Conservation (phyloP, 2,797 vertebrate species). For the Lycodopsis pacificus region DNA sequence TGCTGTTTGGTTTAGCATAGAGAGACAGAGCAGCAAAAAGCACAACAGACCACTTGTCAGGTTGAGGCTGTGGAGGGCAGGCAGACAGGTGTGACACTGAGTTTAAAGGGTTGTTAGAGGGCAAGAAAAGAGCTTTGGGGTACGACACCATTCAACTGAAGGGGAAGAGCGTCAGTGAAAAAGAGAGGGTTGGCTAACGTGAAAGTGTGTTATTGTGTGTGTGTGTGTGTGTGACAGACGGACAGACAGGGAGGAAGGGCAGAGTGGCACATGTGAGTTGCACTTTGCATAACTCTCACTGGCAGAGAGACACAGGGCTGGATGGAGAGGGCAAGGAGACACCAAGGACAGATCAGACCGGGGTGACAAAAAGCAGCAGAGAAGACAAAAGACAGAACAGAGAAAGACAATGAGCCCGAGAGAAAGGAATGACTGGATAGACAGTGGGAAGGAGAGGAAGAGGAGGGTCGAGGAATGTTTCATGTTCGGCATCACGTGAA, state of each 20-base stretch:
- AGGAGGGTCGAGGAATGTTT: not conserved
- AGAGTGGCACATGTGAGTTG: conserved; percentile 39
- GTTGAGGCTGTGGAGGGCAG: not conserved
- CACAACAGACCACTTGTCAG: conserved; percentile 25
- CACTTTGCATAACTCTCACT: conserved; percentile 45
- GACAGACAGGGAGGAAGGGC: not conserved
- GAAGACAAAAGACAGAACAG: not conserved
- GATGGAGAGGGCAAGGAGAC: conserved; percentile 21
- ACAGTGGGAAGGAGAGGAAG: not conserved
- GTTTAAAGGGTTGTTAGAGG: conserved; percentile 32
- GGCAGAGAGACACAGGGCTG: conserved; percentile 17
- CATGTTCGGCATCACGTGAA: not conserved
- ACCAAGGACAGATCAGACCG: conserved; percentile 16
- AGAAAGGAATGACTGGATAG: not conserved
- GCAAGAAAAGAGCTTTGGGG: not conserved
- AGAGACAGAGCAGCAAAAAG: conserved; percentile 16
- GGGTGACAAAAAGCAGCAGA: conserved; percentile 21
- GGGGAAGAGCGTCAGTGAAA: not conserved
- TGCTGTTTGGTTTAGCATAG: too few species aligned
- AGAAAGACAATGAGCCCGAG: not conserved
- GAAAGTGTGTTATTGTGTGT: not conserved
- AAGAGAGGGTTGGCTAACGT: not conserved
- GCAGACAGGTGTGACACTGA: conserved; percentile 41
- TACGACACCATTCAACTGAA: not conserved
- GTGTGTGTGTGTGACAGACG: not conserved